Conservation (phyloP, 1,140 invertebrate species). For the Heliconius melpomene region DNA sequence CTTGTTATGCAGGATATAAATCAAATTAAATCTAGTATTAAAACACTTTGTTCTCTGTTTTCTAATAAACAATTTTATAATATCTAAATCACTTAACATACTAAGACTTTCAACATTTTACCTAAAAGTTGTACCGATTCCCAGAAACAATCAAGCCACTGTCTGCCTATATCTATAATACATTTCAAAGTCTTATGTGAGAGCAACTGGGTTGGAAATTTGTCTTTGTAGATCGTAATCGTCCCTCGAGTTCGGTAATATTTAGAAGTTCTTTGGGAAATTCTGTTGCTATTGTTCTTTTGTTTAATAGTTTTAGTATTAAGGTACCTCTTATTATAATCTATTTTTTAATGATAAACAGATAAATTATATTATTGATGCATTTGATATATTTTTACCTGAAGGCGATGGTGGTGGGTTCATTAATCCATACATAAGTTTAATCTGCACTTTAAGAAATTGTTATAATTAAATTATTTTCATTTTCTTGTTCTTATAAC, state of each 20-base stretch:
- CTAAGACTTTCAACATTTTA: not conserved
- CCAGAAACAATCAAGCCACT: not conserved
- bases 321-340: no score
- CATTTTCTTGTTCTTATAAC: not conserved
- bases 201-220: conserved; percentile 20
- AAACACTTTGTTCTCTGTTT: no score
- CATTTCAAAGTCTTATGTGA: conserved; percentile 7
- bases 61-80: no score
- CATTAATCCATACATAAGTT: no score
- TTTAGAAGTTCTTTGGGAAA: not conserved
- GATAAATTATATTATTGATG: no score
- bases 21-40: no score
- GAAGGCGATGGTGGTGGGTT: no score
- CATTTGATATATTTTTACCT: no score
- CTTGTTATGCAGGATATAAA: no score
- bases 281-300: not conserved
- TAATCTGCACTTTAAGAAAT: no score
- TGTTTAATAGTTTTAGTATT: not conserved
- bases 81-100: no score
- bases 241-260: conserved; percentile 10
- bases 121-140: not conserved
- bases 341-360: no score
- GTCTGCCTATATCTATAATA: not conserved
- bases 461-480: not conserved
- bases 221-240: conserved; percentile 19